Percentiles rank a stretch among this genome's conserved stretches.
Conservation (phyloP, 2,797 vertebrate genomes). For the Taeniopygia guttata region DNA sequence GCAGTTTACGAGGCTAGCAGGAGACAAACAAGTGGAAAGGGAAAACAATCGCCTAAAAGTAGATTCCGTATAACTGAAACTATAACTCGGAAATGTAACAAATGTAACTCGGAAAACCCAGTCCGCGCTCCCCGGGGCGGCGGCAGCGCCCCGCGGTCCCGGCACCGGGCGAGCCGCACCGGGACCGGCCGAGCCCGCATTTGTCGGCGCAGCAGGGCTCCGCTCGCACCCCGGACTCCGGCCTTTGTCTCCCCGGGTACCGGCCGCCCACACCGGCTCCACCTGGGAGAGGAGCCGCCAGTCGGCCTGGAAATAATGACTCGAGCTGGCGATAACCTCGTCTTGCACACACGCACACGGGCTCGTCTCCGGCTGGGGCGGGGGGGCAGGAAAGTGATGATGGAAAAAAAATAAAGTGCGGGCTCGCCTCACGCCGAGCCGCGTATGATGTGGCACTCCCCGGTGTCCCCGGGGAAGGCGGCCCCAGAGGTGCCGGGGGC, state of each 20-base stretch:
- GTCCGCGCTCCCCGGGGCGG: not conserved
- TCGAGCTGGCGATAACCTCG: not conserved
- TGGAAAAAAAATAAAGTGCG: not conserved
- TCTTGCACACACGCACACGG: not conserved
- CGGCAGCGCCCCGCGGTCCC: not conserved
- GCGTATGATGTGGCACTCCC: not conserved
- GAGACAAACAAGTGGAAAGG: conserved; percentile 79
- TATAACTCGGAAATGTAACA: not conserved
- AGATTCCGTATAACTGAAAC: conserved; percentile 24
- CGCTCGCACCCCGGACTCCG: not conserved
- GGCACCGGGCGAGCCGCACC: not conserved
- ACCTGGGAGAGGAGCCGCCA: conserved; percentile 10
- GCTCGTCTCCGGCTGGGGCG: not conserved
- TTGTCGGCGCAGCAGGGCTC: not conserved
- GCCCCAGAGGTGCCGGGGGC: not conserved
- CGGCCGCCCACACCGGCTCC: not conserved
- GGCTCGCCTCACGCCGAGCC: not conserved
- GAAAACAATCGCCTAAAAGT: conserved; percentile 72
- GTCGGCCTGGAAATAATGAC: conserved; percentile 42
- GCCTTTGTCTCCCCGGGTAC: not conserved
- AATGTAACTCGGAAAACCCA: conserved; percentile 1
- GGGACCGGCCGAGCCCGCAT: not conserved
- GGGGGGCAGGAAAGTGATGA: not conserved
- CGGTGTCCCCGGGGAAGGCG: not conserved
- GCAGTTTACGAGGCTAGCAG: conserved; percentile 80